phyloP scores from a whole-genome alignment of 2,888 invertebrate genomes.

The Eucera pruinosa region DNA sequence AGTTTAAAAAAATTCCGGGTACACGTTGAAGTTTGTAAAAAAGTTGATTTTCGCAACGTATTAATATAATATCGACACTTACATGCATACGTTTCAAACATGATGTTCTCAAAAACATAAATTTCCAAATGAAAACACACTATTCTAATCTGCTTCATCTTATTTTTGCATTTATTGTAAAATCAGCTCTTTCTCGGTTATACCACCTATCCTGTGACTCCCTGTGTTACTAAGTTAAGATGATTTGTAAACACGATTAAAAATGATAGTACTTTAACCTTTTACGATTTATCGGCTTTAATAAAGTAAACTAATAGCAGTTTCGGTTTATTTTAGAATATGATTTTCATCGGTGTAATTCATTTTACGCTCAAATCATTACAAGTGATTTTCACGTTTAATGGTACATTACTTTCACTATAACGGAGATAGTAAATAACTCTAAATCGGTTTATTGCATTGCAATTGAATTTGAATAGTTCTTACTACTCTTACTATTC shows the following conservation, averaged over 20 bases:
- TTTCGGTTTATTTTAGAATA: not conserved
- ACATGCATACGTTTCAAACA: no score
- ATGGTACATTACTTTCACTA: conserved; percentile 27
- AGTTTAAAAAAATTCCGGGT: no score
- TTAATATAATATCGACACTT: no score
- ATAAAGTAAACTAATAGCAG: not conserved
- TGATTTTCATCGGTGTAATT: not conserved
- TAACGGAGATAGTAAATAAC: conserved; percentile 1
- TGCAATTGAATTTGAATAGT: conserved; percentile 4
- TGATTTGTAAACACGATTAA: not conserved
- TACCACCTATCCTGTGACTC: no score
- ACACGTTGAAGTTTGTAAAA: no score
- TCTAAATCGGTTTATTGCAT: conserved; percentile 11
- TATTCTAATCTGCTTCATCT: no score
- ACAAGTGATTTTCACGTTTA: conserved; percentile 8
- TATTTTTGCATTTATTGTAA: no score
- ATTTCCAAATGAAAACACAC: no score
- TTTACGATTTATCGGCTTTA: not conserved
- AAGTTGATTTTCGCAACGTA: no score
- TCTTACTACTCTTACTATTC: not conserved
- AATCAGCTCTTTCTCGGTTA: no score
- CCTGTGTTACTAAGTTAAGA: not conserved
- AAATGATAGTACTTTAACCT: not conserved
- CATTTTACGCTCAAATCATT: not conserved
- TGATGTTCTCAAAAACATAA: no score